Conservation (phyloP, 2,113 vertebrate species). For the Rhadina sibilatrix region DNA sequence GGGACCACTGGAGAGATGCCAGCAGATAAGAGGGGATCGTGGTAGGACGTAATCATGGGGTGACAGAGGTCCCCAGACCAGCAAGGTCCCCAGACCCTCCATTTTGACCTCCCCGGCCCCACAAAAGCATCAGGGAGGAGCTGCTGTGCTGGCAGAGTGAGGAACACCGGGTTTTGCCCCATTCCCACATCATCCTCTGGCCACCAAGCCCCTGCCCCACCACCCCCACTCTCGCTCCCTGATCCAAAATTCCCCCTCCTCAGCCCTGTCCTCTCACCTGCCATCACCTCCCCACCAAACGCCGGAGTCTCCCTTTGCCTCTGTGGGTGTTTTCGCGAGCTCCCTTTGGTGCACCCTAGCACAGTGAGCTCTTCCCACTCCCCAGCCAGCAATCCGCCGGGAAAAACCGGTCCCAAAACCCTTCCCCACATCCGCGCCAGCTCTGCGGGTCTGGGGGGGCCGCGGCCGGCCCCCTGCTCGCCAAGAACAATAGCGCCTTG, state of each 20-base stretch:
- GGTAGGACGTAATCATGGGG: neutral
- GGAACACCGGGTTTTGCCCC: neutral
- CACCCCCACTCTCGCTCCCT: neutral
- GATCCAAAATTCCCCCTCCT: neutral
- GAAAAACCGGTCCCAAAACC: slow-evolving; percentile 21
- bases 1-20: neutral
- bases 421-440: slow-evolving; percentile 8
- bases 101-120: neutral
- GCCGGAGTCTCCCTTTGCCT: neutral
- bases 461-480: neutral
- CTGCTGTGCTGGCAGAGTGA: neutral
- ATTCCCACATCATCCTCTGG: fast-evolving
- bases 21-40: neutral
- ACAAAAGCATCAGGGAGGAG: fast-evolving
- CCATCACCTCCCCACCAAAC: neutral
- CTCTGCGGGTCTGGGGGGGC: slow-evolving; percentile 26
- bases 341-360: neutral
- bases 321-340: fast-evolving
- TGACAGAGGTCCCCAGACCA: neutral
- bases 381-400: neutral
- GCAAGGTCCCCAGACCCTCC: neutral
- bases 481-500: slow-evolving; percentile 52
- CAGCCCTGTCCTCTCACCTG: neutral
- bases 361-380: neutral
- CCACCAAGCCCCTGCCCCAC: neutral